A percentile compares a stretch with the other conserved stretches of the same genome.
phyloP scores from a whole-genome alignment of 2,113 vertebrate species.

The Natator depressus region DNA sequence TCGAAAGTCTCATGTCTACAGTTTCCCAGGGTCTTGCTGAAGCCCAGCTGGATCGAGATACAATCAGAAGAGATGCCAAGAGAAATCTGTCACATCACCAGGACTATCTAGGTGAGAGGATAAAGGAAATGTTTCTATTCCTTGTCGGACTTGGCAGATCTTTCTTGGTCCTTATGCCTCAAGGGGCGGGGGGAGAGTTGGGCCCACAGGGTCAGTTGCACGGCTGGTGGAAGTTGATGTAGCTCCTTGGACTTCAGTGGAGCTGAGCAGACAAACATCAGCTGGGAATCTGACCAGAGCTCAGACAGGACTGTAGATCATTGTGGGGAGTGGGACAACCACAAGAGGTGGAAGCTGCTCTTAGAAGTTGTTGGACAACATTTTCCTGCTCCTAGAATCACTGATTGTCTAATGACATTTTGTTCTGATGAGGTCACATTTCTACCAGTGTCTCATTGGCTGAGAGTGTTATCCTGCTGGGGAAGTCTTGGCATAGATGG shows the following conservation, averaged over 20 bases:
- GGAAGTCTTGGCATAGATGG: not conserved
- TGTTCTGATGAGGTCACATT: not conserved
- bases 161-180: not conserved
- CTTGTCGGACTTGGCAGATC: not conserved
- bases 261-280: not conserved
- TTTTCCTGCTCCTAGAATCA: no score
- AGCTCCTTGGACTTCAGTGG: not conserved
- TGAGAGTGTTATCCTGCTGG: not conserved
- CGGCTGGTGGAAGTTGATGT: not conserved
- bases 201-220: not conserved
- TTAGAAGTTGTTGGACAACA: no score
- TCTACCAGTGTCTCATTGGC: not conserved
- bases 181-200: fast-evolving
- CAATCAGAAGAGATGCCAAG: not conserved
- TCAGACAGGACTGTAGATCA: not conserved
- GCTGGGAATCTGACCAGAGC: not conserved
- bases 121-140: not conserved
- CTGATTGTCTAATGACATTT: no score
- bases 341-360: not conserved
- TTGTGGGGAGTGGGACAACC: no score
- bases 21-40: not conserved
- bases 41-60: not conserved
- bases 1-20: not conserved
- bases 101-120: not conserved
- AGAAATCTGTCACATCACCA: not conserved